A percentile compares a stretch with the other conserved stretches of the same genome.
These are phyloP conservation scores for Uropsilus gracilis DNA, from an alignment of 2,113 vertebrate species.

Conservation along the genomic window DNA sequence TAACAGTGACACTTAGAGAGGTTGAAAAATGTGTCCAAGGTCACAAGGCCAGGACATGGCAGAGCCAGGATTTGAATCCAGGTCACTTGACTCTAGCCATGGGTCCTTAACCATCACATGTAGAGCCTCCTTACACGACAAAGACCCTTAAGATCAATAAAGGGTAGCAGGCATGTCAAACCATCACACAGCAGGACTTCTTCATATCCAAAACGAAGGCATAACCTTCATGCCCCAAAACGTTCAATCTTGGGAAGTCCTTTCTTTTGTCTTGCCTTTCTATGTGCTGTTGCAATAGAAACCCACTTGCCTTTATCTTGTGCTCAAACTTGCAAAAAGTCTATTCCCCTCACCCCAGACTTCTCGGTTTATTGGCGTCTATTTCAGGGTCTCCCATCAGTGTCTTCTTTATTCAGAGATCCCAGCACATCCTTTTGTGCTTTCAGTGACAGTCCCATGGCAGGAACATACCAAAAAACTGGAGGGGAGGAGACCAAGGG, in stretches of 20 bases:
- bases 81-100: neutral
- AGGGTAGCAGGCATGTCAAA: neutral
- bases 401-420: slow-evolving; percentile 62
- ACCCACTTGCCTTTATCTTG: neutral
- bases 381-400: slow-evolving; percentile 16
- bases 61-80: neutral
- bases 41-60: slow-evolving; percentile 58
- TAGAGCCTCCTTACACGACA: neutral
- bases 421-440: slow-evolving; percentile 58
- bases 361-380: neutral
- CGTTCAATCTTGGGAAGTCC: neutral
- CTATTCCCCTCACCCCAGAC: neutral
- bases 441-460: slow-evolving; percentile 63
- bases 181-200: neutral
- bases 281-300: neutral
- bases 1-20: slow-evolving; percentile 18
- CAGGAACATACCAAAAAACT: slow-evolving; percentile 72
- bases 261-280: neutral
- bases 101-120: neutral
- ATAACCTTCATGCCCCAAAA: slow-evolving; percentile 38
- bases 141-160: neutral
- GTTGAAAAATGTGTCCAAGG: slow-evolving; percentile 60
- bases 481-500: slow-evolving; percentile 40
- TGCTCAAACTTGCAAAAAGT: slow-evolving; percentile 19
- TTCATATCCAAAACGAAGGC: neutral